A percentile compares a stretch with the other conserved stretches of the same genome.
phyloP scores from a whole-genome alignment of 2,113 vertebrate genomes.

The Cyanistes caeruleus region DNA sequence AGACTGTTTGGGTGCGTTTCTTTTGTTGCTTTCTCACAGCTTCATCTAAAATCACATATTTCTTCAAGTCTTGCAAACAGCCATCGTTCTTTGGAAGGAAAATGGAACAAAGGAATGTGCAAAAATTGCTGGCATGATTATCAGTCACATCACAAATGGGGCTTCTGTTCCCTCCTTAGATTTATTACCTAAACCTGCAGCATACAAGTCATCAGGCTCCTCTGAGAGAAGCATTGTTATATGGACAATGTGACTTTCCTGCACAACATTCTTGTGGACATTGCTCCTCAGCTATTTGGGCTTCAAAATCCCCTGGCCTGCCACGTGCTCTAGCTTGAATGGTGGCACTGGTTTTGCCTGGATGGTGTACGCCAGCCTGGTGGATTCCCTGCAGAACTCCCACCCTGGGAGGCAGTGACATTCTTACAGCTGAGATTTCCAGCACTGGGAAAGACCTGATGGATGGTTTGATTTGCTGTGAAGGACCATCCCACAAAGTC shows the following conservation, averaged over 20 bases:
- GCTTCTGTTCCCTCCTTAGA: not conserved
- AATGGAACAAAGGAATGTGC: not conserved
- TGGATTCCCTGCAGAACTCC: not conserved
- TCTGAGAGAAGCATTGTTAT: not conserved
- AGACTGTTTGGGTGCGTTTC: not conserved
- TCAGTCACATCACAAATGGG: not conserved
- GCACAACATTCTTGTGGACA: not conserved
- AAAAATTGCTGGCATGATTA: not conserved
- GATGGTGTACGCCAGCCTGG: rapidly evolving
- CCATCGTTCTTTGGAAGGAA: not conserved
- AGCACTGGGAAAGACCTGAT: not conserved
- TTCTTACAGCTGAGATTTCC: not conserved
- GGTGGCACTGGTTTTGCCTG: not conserved
- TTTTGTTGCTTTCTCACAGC: not conserved
- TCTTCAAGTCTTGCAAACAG: not conserved
- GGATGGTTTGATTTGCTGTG: not conserved
- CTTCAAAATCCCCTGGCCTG: not conserved
- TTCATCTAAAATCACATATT: not conserved
- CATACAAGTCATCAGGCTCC: not conserved
- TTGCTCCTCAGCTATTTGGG: not conserved
- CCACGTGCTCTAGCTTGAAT: not conserved
- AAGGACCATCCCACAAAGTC: not conserved
- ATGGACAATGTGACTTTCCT: not conserved
- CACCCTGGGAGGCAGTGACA: not conserved
- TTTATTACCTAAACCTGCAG: not conserved